Evolutionary conservation across 1,140 invertebrate species (phyloP).

Genomic region (Ceratitis capitata): DNA sequence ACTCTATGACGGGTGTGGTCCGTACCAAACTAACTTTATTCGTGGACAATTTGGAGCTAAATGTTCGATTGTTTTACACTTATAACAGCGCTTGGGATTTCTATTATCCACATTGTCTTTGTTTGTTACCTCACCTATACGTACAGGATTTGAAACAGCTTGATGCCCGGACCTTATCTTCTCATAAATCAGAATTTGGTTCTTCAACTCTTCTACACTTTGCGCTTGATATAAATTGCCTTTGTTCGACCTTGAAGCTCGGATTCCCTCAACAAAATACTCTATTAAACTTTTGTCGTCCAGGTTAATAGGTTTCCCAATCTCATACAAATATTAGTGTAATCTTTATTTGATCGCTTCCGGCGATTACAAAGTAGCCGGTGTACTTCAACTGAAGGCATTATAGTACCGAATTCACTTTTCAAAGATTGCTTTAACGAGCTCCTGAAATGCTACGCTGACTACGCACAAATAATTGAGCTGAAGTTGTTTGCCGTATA

Average conservation of each 20-base stretch:
- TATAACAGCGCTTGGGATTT: background rate
- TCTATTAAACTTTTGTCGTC: slow-evolving; percentile 1
- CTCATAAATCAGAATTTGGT: too few relatives aligned
- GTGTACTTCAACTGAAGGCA: background rate
- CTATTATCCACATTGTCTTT: too few relatives aligned
- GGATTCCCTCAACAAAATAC: slow-evolving; percentile 22
- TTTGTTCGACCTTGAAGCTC: background rate
- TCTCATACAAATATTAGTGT: background rate
- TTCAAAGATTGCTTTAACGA: background rate
- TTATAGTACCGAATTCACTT: background rate
- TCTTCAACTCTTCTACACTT: background rate
- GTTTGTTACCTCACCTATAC: too few relatives aligned
- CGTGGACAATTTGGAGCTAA: too few relatives aligned
- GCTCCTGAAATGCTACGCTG: background rate
- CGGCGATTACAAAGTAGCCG: background rate
- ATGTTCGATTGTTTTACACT: too few relatives aligned
- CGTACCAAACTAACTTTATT: background rate
- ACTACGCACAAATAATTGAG: background rate
- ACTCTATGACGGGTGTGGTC: background rate
- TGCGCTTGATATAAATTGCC: too few relatives aligned
- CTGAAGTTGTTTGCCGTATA: slow-evolving; percentile 31
- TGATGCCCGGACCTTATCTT: too few relatives aligned
- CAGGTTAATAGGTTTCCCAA: background rate
- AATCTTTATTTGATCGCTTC: background rate
- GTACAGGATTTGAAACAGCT: too few relatives aligned